Conservation (phyloP, 2,113 vertebrate species). For the Leiothrix lutea region DNA sequence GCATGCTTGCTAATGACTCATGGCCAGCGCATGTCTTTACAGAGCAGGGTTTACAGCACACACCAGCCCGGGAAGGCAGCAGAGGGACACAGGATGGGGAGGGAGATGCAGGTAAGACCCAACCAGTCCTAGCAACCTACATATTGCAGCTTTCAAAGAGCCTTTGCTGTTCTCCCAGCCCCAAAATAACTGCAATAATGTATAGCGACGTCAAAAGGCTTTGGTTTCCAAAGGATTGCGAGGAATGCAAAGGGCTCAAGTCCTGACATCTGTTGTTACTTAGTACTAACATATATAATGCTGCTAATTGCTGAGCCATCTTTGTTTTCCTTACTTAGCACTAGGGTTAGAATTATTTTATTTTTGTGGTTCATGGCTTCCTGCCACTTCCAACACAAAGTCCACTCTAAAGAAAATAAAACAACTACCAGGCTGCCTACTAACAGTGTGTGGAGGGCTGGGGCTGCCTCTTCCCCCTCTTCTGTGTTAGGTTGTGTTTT, state of each 20-base stretch:
- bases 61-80: conserved; percentile 69
- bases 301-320: conserved; percentile 85
- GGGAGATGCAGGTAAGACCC: conserved; percentile 64
- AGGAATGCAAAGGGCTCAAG: conserved; percentile 73
- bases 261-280: conserved; percentile 83
- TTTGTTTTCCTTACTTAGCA: conserved; percentile 84
- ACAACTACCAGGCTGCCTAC: conserved; percentile 70
- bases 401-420: conserved; percentile 80
- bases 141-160: conserved; percentile 10
- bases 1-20: conserved; percentile 83
- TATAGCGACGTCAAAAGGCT: conserved; percentile 67
- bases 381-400: conserved; percentile 79
- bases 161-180: conserved; percentile 17
- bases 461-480: not conserved
- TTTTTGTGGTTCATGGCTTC: conserved; percentile 81
- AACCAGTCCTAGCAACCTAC: not conserved
- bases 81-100: conserved; percentile 37
- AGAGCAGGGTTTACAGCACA: conserved; percentile 68
- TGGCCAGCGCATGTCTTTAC: conserved; percentile 78
- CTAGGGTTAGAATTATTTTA: conserved; percentile 84
- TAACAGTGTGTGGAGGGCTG: conserved; percentile 19
- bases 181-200: conserved; percentile 63
- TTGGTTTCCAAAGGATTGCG: conserved; percentile 72
- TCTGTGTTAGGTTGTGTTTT: not conserved
- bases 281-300: conserved; percentile 82